Base-by-base conservation (phyloP, 2,888 invertebrate species). In the Pollenia angustigena region DNA sequence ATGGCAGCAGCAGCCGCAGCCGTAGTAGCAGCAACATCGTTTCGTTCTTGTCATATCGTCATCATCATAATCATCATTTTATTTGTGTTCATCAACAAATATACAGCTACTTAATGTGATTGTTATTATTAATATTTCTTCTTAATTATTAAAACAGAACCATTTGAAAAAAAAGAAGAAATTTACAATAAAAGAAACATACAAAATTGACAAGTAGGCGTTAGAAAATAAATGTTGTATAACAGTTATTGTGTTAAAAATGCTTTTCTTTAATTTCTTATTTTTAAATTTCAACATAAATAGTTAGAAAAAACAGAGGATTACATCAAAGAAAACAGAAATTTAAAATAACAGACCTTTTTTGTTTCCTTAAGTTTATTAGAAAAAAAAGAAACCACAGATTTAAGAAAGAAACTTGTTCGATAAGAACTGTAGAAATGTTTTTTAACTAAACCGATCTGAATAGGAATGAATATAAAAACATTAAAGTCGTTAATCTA, bases 31-130 rank as follows among this genome's bases (percentile, higher is more conserved):
- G 3, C 54, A 18, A n/a, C 40, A 46, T 12, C 23, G 11, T n/a
- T 16, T 42, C 62, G 42, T 42, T 58, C 12, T 58, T 32, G 58
- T 58, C 40, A 58, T 11, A 58, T 6, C 42, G 32, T 14, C 66
- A 68, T 9, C 48, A n/a, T 50, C 14, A 48, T n/a, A 2, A 8
- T n/a, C 46, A 12, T 71, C 14, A 44, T 1, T 23, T 23, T 58
- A 48, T 16, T 23, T 44, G 42, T 42, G 18, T 9, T 64, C 69
- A 71, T 71, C 52, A 44, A 23, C 23, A 58, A 48, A 50, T 18
- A 16, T 42, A 69, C 69, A 71, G 71, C 71, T 62, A 76, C 7
- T 64, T 52, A 71, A 62, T 71, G 60, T 71, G 71, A 62, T 71
- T 60, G 71, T 40, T 62, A 79, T 79, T 79, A 44, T 32, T 32